Evolutionary conservation across 2,888 invertebrate genomes (phyloP).

Genomic region (Drosophila diplacantha): DNA sequence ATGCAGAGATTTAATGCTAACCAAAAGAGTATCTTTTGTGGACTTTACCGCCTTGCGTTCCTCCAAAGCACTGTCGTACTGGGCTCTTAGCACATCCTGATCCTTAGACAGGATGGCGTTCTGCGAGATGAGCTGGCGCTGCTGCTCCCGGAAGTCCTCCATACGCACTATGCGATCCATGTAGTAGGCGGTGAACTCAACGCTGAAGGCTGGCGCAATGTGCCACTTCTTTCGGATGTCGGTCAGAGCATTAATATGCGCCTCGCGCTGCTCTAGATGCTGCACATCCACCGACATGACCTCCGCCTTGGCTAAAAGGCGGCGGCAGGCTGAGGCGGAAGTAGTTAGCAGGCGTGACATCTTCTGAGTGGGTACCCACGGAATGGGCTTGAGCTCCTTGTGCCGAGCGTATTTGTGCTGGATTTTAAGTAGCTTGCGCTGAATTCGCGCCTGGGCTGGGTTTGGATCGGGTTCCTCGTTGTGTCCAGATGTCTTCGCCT

Average conservation of each 20-base stretch:
- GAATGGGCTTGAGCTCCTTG: slow-evolving; percentile 85
- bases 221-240: slow-evolving; percentile 96
- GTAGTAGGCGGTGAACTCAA: slow-evolving; percentile 96
- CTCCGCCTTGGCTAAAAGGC: slow-evolving; percentile 90
- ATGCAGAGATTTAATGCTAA: slow-evolving; percentile 41
- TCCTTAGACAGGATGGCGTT: slow-evolving; percentile 87
- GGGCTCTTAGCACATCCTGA: slow-evolving; percentile 85
- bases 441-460: slow-evolving; percentile 86
- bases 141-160: slow-evolving; percentile 85
- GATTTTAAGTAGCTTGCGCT: slow-evolving; percentile 89
- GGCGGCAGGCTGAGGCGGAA: slow-evolving; percentile 91
- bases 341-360: slow-evolving; percentile 94
- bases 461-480: slow-evolving; percentile 77
- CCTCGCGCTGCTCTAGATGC: slow-evolving; percentile 88
- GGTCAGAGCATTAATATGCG: slow-evolving; percentile 87
- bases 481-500: slow-evolving; percentile 41
- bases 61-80: slow-evolving; percentile 87
- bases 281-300: slow-evolving; percentile 93
- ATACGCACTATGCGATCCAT: slow-evolving; percentile 91
- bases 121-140: slow-evolving; percentile 86
- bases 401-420: slow-evolving; percentile 88
- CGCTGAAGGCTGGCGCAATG: slow-evolving; percentile 94
- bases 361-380: slow-evolving; percentile 97
- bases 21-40: slow-evolving; percentile 76
- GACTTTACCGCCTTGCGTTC: slow-evolving; percentile 83